Evolutionary conservation across 2,797 vertebrate species (phyloP).

Genomic region (Pangasius larnaudii): DNA sequence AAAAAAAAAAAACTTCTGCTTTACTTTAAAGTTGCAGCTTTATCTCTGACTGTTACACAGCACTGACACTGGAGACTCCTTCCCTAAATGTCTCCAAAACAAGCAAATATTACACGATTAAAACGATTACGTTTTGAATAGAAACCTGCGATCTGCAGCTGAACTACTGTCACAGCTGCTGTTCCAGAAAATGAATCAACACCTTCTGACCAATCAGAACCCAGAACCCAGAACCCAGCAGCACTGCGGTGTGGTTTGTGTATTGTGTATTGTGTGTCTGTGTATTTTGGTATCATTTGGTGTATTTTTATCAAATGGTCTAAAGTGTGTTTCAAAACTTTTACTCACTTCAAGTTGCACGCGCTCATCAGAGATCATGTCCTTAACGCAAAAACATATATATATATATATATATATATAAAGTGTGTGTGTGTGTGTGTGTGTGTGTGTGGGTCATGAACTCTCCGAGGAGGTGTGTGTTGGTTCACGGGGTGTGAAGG

Average conservation of each 20-base stretch:
- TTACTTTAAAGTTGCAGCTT: not conserved
- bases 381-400: not conserved
- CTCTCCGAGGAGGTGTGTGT: conserved; percentile 29
- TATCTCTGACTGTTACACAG: not conserved
- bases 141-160: not conserved
- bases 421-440: not conserved
- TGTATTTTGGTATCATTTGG: not conserved
- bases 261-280: not conserved
- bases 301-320: not conserved
- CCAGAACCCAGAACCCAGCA: not conserved
- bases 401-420: too few relatives aligned
- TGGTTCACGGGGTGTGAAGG: conserved; percentile 23
- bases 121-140: not conserved
- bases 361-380: not conserved
- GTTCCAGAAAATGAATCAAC: not conserved
- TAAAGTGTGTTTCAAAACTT: not conserved
- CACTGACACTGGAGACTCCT: not conserved
- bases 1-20: not conserved
- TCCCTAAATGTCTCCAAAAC: not conserved
- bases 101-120: not conserved
- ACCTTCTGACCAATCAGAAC: not conserved
- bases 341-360: not conserved
- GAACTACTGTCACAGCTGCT: not conserved
- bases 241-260: not conserved
- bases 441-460: conserved; percentile 33